Base-by-base conservation (phyloP, 2,888 invertebrate species). In the Drosophila infuscata region DNA sequence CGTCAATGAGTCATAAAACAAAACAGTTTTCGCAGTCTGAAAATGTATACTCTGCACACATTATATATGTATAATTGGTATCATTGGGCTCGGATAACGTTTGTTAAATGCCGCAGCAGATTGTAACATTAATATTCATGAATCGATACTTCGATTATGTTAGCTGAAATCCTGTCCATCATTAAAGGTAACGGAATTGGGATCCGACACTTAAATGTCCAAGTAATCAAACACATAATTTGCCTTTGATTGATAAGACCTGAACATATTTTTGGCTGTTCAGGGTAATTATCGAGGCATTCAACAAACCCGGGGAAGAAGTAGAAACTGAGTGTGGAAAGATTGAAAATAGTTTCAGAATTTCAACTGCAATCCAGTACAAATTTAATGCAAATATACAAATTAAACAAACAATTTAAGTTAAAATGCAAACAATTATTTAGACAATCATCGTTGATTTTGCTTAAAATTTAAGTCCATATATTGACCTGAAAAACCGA, bases 1-100 rank as follows among this genome's bases (percentile, higher is more conserved):
- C 49, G 69, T 75, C 74, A 71, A 52, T 51, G 32, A 61, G 20
- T 48, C 70, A 58, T 69, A 52, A 62, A 69, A 41, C 32, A 35
- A 30, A 41, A 17, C 48, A 53, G 48, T 54, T n/a, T 51, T n/a
- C 30, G 17, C 17, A n/a, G 30, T 30, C 30, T 51, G 49, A 9
- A n/a, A 25, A n/a, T 51, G 9, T n/a, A 1, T 51, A 17, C 17
- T 30, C 49, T 17, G 30, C 8, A 29, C 48, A 8, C 29, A 17
- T 8, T 29, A 8, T 8, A 30, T 1, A 3, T n/a, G 6, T 29
- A 3, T 51, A 15, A 49, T 17, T 15, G 48, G 17, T 17, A 29
- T 49, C 15, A n/a, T 30, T 1, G 9, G 15, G 11, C 6, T n/a
- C 17, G 5, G 3, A n/a, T 11, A n/a, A n/a, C 7, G 11, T 32